Base-by-base conservation (phyloP, 1,140 invertebrate genomes). In the Drosophila sulfurigaster region DNA sequence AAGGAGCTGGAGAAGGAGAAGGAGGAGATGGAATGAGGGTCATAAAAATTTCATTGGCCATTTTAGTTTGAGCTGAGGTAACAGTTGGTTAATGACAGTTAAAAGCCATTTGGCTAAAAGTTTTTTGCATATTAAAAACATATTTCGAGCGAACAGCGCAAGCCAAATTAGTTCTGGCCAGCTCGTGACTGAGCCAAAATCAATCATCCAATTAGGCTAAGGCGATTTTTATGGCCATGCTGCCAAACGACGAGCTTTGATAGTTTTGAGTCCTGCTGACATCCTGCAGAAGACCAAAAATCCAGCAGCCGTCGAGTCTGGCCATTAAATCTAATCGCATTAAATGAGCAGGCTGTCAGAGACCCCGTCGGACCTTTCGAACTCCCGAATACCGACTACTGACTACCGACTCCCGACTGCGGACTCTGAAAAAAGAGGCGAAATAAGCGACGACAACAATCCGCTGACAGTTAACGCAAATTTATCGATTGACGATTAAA, bases 401-500 rank as follows among this genome's bases (percentile, higher is more conserved):
- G 20, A 25, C 20, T 25, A 1, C 30, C 35, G 35, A 35, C 51
- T 32, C 28, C 49, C 60, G 68, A 75, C 63, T 75, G 35, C 35
- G 51, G 56, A 59, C 60, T 46, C 6, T 35, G n/a, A 52, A 32
- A 13, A 41, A 35, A 38, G 11, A 52, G 25, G 30, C 8, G 49
- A 71, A 71, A 71, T 64, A 57, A 65, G 41, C 52, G 43, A 59
- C 67, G 60, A 64, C 79, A 73, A 79, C 75, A 74, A 72, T 74
- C 69, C 78, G 83, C 54, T 80, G 78, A 89, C 81, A 89, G 85
- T 85, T 81, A 89, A 89, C 85, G 85, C 85, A 88, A 89, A 88
- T 88, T 89, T 89, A 89, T 88, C 85, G 85, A 88, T 88, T 88
- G 78, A 73, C 85, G 85, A 85, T 88, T 89, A 90, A 85, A 89